A percentile compares a stretch with the other conserved stretches of the same genome.
These are phyloP conservation scores for Tetanocera ferruginea DNA, from an alignment of 2,888 invertebrate genomes.

Conservation along the genomic window DNA sequence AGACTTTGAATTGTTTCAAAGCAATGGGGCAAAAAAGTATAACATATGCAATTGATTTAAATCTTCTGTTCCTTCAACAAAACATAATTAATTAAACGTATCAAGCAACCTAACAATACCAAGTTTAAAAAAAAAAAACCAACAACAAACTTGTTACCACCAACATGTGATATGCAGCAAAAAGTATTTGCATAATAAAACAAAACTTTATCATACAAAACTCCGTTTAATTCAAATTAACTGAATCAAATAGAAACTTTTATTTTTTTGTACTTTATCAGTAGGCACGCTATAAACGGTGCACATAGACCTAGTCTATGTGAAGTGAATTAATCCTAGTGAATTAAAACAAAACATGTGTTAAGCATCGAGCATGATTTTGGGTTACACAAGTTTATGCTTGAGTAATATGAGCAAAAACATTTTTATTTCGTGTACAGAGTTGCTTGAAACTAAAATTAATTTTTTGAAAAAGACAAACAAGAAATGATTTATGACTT, in stretches of 20 bases:
- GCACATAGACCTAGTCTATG: neutral
- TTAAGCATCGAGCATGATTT: too few relatives aligned
- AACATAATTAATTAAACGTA: neutral
- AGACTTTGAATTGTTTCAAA: too few relatives aligned
- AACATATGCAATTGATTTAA: neutral
- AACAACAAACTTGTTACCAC: neutral
- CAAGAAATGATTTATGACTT: too few relatives aligned
- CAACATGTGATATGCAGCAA: neutral
- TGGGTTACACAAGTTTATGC: too few relatives aligned
- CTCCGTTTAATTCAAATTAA: slow-evolving; percentile 11
- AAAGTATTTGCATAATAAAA: neutral
- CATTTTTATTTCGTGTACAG: neutral
- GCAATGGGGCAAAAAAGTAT: too few relatives aligned
- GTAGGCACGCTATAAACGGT: neutral
- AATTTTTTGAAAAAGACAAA: neutral
- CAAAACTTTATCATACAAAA: slow-evolving; percentile 12
- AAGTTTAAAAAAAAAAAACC: neutral
- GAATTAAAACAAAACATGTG: too few relatives aligned
- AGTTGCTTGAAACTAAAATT: neutral
- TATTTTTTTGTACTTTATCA: neutral
- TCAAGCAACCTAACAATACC: neutral
- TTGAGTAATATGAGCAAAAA: too few relatives aligned
- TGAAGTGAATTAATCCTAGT: too few relatives aligned
- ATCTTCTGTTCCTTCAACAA: neutral
- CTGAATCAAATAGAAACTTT: slow-evolving; percentile 3